phyloP scores from a whole-genome alignment of 2,797 vertebrate species.

The Coccyzus lansbergi region DNA sequence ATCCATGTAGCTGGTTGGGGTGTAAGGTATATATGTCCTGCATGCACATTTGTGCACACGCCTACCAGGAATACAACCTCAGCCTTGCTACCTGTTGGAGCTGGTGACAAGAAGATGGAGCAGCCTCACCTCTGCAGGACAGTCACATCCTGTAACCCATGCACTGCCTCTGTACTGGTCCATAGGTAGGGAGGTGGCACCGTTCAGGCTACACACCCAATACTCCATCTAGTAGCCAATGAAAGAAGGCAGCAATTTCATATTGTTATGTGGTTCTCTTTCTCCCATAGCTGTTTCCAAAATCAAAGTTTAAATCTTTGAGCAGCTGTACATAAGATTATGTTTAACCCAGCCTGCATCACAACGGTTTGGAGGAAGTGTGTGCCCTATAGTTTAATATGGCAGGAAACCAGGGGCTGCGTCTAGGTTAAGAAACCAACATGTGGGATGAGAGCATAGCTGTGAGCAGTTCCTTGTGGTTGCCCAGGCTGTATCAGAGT shows the following conservation, averaged over 20 bases:
- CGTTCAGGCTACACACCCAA: neutral
- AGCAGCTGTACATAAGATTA: neutral
- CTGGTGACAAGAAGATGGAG: neutral
- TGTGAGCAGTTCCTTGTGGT: neutral
- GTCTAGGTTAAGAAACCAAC: neutral
- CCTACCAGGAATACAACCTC: neutral
- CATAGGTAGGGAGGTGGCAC: too few relatives aligned
- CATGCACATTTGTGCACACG: neutral
- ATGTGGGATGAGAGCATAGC: neutral
- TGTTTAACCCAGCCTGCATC: neutral
- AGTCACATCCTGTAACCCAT: rapidly evolving
- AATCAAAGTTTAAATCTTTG: neutral
- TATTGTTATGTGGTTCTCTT: neutral
- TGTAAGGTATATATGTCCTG: neutral
- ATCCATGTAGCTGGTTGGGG: neutral
- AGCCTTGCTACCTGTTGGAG: neutral
- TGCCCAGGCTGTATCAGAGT: neutral
- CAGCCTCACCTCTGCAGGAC: neutral
- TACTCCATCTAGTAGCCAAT: neutral
- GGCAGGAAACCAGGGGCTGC: neutral
- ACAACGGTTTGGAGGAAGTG: neutral
- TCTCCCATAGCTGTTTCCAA: neutral
- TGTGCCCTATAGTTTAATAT: neutral
- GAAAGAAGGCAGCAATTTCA: neutral
- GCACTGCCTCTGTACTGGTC: neutral